Conservation (phyloP, 2,113 vertebrate genomes). For the Bucco capensis region DNA sequence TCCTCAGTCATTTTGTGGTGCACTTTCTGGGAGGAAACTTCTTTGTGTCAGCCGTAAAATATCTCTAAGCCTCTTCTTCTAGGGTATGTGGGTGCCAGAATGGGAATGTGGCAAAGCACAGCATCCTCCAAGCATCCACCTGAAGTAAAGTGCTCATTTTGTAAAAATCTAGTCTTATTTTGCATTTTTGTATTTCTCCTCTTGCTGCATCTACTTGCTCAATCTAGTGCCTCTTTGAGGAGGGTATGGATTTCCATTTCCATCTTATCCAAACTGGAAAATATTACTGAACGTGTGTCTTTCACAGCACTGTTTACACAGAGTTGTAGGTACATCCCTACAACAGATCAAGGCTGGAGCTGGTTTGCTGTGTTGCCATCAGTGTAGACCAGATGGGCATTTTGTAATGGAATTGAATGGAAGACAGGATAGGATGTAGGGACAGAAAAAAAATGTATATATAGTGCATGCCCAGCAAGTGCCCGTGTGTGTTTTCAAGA, state of each 20-base stretch:
- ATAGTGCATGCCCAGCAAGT: neutral
- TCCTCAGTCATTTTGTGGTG: neutral
- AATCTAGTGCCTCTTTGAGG: neutral
- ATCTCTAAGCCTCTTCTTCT: neutral
- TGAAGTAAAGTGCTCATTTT: neutral
- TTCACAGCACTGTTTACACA: neutral
- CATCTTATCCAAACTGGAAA: neutral
- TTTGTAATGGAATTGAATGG: neutral
- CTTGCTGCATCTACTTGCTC: neutral
- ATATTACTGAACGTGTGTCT: neutral
- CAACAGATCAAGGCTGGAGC: neutral
- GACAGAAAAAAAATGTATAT: neutral
- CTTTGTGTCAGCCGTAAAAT: neutral
- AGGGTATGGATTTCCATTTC: neutral
- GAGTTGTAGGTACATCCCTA: neutral
- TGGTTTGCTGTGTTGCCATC: neutral
- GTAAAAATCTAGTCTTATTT: neutral
- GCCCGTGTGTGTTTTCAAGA: neutral
- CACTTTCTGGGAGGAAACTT: neutral
- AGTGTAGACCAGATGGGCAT: rapidly evolving
- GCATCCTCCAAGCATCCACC: neutral
- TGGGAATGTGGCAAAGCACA: neutral
- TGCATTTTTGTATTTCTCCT: neutral
- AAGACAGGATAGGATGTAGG: neutral
- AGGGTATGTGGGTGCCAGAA: neutral